Conservation (phyloP, 2,888 invertebrate genomes). For the Unio delphinus region DNA sequence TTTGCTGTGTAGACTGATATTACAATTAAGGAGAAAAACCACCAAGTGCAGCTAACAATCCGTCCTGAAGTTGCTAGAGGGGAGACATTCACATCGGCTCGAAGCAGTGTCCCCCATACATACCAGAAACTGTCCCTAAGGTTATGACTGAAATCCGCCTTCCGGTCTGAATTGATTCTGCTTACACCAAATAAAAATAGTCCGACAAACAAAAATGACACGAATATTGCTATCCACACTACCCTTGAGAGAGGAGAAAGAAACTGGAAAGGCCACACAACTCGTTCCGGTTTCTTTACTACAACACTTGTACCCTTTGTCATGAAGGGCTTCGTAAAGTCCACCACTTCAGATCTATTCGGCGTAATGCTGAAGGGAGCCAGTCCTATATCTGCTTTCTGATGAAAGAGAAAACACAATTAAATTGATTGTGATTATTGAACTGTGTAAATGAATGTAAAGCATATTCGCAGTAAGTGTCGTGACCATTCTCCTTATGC, state of each 20-base stretch:
- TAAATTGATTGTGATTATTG: too few species aligned
- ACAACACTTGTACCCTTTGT: conserved; percentile 94
- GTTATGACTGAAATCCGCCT: conserved; percentile 41
- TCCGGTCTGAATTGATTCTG: conserved; percentile 51
- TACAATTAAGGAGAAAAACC: conserved; percentile 64
- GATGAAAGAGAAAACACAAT: conserved; percentile 52
- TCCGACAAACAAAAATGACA: conserved; percentile 57
- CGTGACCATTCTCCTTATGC: too few species aligned
- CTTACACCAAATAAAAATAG: conserved; percentile 61
- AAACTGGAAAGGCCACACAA: conserved; percentile 94
- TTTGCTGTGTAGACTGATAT: conserved; percentile 66
- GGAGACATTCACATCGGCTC: conserved; percentile 56
- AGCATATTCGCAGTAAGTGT: too few species aligned
- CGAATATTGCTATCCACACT: conserved; percentile 75
- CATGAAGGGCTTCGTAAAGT: conserved; percentile 98
- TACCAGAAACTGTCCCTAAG: conserved; percentile 65
- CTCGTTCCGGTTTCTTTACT: conserved; percentile 90
- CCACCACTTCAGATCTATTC: conserved; percentile 92
- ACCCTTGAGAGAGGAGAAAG: conserved; percentile 93
- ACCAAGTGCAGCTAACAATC: conserved; percentile 61
- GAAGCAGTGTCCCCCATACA: conserved; percentile 63
- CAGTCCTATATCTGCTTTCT: conserved; percentile 96
- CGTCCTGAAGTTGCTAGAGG: conserved; percentile 59
- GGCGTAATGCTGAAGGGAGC: conserved; percentile 95
- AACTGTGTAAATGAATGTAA: too few species aligned